These are phyloP conservation scores for Etheostoma spectabile DNA, from an alignment of 2,113 vertebrate genomes.

Conservation along the genomic window DNA sequence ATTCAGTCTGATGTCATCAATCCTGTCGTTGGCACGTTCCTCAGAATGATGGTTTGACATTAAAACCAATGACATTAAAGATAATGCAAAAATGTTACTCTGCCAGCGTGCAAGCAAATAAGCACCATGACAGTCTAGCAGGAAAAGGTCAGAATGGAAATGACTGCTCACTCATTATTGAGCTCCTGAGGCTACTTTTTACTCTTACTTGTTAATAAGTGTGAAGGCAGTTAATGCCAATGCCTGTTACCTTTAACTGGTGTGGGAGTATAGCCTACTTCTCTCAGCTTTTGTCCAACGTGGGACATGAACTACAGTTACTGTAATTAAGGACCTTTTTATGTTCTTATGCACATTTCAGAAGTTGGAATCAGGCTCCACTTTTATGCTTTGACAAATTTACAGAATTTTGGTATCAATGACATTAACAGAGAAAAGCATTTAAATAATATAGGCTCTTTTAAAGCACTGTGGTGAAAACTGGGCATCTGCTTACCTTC, in stretches of 20 bases:
- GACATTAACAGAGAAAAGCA: not conserved
- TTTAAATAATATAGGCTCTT: not conserved
- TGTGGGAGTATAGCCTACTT: conserved; percentile 21
- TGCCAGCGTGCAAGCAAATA: conserved; percentile 63
- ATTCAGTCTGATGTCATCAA: conserved; percentile 24
- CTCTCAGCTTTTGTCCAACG: conserved; percentile 29
- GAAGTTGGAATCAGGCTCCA: not conserved
- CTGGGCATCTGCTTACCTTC: not conserved
- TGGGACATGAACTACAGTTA: conserved; percentile 20
- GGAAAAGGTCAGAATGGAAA: conserved; percentile 72
- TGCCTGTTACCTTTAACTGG: conserved; percentile 46
- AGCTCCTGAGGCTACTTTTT: conserved; percentile 64
- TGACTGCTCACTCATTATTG: conserved; percentile 71
- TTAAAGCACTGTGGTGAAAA: not conserved
- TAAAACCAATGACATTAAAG: conserved; percentile 74
- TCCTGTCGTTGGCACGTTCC: conserved; percentile 15
- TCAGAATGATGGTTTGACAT: conserved; percentile 61
- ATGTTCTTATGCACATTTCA: not conserved
- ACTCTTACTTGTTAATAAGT: conserved; percentile 65
- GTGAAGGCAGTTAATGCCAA: conserved; percentile 43
- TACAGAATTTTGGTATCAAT: not conserved
- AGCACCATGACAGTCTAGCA: conserved; percentile 63
- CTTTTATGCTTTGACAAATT: conserved; percentile 3
- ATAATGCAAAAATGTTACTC: conserved; percentile 62
- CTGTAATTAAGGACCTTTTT: conserved; percentile 10